Evolutionary conservation across 2,113 vertebrate genomes (phyloP).

Genomic region (Theropithecus gelada): DNA sequence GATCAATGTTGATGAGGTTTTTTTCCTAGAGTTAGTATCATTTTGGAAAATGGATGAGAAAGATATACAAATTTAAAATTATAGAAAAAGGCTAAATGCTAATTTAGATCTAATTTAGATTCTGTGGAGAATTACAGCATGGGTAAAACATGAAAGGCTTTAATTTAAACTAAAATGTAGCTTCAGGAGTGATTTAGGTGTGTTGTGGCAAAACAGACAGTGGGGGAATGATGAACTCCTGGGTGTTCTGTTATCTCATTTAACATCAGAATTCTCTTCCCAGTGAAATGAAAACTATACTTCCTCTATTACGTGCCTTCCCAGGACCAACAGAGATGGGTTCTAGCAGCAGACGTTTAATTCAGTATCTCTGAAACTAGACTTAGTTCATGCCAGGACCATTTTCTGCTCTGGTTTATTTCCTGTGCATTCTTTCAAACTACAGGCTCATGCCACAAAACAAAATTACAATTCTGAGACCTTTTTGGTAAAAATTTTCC

Average conservation of each 20-base stretch:
- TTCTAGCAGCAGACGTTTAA: neutral
- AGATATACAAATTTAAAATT: neutral
- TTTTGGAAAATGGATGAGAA: constrained; percentile 24
- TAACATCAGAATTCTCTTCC: neutral
- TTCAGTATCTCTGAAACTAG: neutral
- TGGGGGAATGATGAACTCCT: neutral
- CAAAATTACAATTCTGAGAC: neutral
- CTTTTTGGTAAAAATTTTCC: neutral
- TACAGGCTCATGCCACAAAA: neutral
- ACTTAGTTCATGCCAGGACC: neutral
- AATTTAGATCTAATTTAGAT: constrained; percentile 11
- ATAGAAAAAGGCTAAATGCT: neutral
- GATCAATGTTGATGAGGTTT: neutral
- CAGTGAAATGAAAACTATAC: neutral
- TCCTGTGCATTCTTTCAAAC: constrained; percentile 15
- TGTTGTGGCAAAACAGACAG: neutral
- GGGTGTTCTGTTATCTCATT: neutral
- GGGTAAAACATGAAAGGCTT: neutral
- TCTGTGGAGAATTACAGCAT: neutral
- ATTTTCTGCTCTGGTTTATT: neutral
- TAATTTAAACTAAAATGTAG: neutral
- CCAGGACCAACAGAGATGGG: neutral
- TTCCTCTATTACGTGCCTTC: neutral
- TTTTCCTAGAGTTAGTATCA: neutral
- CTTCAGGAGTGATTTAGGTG: neutral